A percentile compares a stretch with the other conserved stretches of the same genome.
Evolutionary conservation across 1,140 invertebrate species (phyloP).

Genomic region (Rhopalosiphum maidis): DNA sequence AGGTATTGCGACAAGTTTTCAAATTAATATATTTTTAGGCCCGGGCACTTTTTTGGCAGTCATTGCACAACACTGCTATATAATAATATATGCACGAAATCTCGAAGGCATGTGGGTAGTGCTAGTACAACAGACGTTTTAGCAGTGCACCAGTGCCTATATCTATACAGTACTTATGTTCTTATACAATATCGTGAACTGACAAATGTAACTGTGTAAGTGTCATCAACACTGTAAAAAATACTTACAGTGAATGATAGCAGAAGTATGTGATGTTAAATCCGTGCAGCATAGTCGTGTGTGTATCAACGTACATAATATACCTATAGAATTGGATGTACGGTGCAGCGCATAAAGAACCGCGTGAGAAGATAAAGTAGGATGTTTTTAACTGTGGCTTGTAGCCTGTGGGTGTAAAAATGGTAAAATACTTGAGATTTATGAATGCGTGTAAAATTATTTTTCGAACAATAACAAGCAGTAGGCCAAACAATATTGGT

Average conservation of each 20-base stretch:
- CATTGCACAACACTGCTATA: not conserved
- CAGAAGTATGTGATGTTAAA: not conserved
- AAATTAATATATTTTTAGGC: not conserved
- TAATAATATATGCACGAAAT: not conserved
- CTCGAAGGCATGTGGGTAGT: not conserved
- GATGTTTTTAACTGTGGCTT: not conserved
- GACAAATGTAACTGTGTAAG: slow-evolving; percentile 1
- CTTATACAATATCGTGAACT: not conserved
- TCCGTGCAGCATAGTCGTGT: not conserved
- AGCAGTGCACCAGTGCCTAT: not conserved
- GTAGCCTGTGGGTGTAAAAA: not conserved
- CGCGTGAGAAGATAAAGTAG: not conserved
- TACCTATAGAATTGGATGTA: not conserved
- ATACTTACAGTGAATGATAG: not conserved
- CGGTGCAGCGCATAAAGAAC: not conserved
- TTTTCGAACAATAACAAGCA: slow-evolving; percentile 7
- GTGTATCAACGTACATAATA: not conserved
- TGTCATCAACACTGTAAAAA: not conserved
- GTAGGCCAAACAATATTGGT: not conserved
- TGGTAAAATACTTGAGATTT: not conserved
- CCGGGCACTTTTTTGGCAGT: not conserved
- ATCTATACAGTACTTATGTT: too few species aligned
- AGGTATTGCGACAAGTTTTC: not conserved
- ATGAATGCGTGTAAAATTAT: slow-evolving; percentile 19
- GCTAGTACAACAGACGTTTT: not conserved